Base-by-base conservation (phyloP, 2,113 vertebrate genomes). In the Campylomormyrus tamandua region DNA sequence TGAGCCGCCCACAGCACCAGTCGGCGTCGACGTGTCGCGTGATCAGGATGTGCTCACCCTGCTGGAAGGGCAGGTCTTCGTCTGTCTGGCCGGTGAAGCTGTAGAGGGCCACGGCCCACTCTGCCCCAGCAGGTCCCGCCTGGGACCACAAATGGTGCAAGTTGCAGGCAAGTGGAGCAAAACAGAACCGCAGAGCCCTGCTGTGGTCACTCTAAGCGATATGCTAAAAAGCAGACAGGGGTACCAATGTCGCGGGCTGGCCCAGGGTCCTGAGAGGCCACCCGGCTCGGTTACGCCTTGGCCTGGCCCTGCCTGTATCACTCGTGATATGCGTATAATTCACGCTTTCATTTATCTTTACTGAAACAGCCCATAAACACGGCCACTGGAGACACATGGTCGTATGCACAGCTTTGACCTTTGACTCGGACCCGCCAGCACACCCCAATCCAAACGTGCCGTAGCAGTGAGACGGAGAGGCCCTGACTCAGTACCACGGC, bases 41-140 rank as follows among this genome's bases (percentile, higher is more conserved):
- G 88, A 98, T 95, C 74, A 95, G 94, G 94, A 99, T 97, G 42
- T 91, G 94, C 91, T 97, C 97, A 92, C 98, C 98, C 92, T 96
- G 96, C 92, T 93, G 96, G 94, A 99, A 98, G 89, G 96, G 91
- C 17, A 98, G 93, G 90, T 99, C 98, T 0, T 97, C 98, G 90
- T 95, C 94, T 19, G 97, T 96, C 96, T 99, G 97, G 42, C 96
- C 97, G 1, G 95, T 94, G 91, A 98, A 99, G 93, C 97, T 97
- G 83, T 98, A 97, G 87, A 98, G 93, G 0, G 98, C 98, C 93
- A 96, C 94, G 1, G 94, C 97, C 97, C 97, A 98, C 89, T 97
- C 93, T 66, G 90, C 89, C 0, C n/a, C 45, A 91, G 53, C 93
- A 91, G 52, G 10, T 3, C 62, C 83, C 86, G 48, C 53, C 90